Evolutionary conservation across 2,888 invertebrate genomes (phyloP).

Genomic region (Protonemura montana): DNA sequence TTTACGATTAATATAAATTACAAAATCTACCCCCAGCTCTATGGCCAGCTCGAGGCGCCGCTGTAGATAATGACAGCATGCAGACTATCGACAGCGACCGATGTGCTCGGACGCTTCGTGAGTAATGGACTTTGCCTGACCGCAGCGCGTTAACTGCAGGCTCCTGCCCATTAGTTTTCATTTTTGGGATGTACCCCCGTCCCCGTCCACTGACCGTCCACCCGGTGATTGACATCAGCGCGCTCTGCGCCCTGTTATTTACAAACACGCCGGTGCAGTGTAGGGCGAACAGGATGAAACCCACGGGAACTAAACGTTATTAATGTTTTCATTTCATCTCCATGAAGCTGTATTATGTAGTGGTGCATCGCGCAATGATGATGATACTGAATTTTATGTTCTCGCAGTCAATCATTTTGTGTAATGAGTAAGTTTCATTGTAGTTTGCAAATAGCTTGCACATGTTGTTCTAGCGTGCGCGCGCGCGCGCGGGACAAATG

Average conservation of each 20-base stretch:
- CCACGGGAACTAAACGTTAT: not conserved
- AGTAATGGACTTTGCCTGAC: not conserved
- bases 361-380: not conserved
- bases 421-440: not conserved
- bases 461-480: not conserved
- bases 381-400: not conserved
- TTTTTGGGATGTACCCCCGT: not conserved
- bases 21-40: not conserved
- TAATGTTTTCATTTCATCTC: constrained; percentile 12
- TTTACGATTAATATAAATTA: constrained; percentile 35
- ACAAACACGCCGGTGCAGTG: not conserved
- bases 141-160: constrained; percentile 5
- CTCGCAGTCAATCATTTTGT: not conserved
- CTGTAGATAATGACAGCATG: not conserved
- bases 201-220: not conserved
- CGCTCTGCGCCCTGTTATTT: not conserved
- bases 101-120: not conserved
- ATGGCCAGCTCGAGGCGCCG: not conserved
- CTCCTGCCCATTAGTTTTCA: not conserved
- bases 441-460: not conserved
- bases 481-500: not conserved
- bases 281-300: not conserved
- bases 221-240: not conserved
- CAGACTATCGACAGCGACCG: not conserved
- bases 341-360: not conserved